These are phyloP conservation scores for Coptodon rendalli DNA, from an alignment of 2,113 vertebrate genomes.

Conservation along the genomic window DNA sequence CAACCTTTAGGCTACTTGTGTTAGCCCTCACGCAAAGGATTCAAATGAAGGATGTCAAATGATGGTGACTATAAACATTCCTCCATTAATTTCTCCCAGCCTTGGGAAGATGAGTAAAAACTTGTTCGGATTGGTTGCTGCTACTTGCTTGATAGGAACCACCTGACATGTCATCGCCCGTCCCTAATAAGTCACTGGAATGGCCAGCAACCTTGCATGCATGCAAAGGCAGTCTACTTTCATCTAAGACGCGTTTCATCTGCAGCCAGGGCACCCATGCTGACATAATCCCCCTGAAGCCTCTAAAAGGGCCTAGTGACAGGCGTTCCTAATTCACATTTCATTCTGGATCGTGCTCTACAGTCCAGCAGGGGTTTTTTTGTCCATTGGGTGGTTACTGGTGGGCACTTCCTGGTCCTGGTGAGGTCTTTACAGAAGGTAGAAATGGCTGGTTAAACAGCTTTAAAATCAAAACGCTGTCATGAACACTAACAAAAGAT, in stretches of 20 bases:
- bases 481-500: background rate
- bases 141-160: background rate
- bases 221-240: constrained; percentile 36
- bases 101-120: background rate
- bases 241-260: constrained; percentile 56
- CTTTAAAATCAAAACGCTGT: background rate
- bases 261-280: constrained; percentile 60
- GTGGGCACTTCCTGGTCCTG: constrained; percentile 41
- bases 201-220: constrained; percentile 10
- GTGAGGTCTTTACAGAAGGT: background rate
- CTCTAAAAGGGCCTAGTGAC: constrained; percentile 39
- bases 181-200: constrained; percentile 5
- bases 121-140: background rate
- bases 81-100: background rate
- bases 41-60: background rate
- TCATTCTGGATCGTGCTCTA: constrained; percentile 19
- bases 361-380: background rate
- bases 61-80: background rate
- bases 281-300: constrained; percentile 59
- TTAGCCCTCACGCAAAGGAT: background rate
- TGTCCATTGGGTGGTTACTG: constrained; percentile 15
- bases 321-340: constrained; percentile 51
- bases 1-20: background rate
- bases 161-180: background rate
- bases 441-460: constrained; percentile 14